Percentiles rank a stretch among this genome's conserved stretches.
Evolutionary conservation across 2,113 vertebrate genomes (phyloP).

Genomic region (Carollia perspicillata): DNA sequence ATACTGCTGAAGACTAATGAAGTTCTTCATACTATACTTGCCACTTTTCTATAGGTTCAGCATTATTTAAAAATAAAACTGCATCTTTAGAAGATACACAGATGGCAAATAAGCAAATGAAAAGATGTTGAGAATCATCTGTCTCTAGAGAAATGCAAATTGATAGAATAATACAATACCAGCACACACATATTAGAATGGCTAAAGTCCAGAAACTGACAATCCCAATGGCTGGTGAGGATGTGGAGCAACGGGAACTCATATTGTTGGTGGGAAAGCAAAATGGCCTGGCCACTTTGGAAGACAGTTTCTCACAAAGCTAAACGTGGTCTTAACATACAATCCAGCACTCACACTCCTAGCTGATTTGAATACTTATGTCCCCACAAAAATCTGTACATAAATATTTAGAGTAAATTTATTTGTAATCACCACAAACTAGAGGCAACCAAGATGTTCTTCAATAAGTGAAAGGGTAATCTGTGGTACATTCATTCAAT

Average conservation of each 20-base stretch:
- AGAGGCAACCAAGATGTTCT: background rate
- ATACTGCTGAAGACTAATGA: background rate
- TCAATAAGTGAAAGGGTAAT: background rate
- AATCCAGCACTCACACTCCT: background rate
- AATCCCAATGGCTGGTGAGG: background rate
- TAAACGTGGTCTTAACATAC: background rate
- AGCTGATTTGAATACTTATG: background rate
- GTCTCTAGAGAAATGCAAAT: background rate
- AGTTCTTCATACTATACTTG: background rate
- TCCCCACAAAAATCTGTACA: background rate
- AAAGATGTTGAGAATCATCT: background rate
- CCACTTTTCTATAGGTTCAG: background rate
- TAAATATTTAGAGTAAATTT: background rate
- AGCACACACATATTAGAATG: background rate
- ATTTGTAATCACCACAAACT: background rate
- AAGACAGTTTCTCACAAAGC: background rate
- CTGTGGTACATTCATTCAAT: background rate
- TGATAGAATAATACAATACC: background rate
- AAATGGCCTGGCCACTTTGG: background rate
- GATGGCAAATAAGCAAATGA: background rate
- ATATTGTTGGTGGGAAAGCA: background rate
- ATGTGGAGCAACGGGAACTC: background rate
- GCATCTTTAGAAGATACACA: background rate
- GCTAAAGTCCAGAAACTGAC: background rate
- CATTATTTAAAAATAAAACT: conserved; percentile 22